Conservation (phyloP, 2,888 invertebrate species). For the Neoaliturus tenellus region DNA sequence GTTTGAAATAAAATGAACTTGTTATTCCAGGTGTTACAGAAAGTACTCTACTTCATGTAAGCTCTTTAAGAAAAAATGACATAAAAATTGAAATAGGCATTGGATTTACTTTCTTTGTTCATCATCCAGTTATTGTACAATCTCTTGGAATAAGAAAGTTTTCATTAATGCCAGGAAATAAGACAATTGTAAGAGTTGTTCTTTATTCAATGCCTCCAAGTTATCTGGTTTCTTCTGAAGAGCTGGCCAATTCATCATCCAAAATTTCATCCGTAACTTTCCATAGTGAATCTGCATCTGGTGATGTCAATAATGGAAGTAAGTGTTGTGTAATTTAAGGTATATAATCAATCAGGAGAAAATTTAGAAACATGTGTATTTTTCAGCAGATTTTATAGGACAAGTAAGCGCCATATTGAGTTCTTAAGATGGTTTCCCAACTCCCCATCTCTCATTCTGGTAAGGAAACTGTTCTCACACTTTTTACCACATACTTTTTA, state of each 20-base stretch:
- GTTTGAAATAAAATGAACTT: background rate
- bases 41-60: conserved; percentile 26
- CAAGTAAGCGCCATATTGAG: too few species aligned
- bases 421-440: too few species aligned
- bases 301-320: background rate
- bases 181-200: background rate
- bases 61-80: background rate
- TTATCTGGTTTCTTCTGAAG: background rate
- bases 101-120: background rate
- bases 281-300: background rate
- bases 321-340: background rate
- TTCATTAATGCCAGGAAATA: background rate
- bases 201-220: background rate
- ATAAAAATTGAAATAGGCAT: background rate
- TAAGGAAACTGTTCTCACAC: too few species aligned
- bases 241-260: background rate
- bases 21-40: conserved; percentile 36
- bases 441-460: too few species aligned
- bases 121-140: background rate
- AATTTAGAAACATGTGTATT: too few species aligned
- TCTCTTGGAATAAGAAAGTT: background rate
- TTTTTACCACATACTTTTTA: too few species aligned
- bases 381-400: too few species aligned
- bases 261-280: background rate
- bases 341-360: background rate